Evolutionary conservation across 2,888 invertebrate genomes (phyloP).

Genomic region (Odontocerum albicorne): DNA sequence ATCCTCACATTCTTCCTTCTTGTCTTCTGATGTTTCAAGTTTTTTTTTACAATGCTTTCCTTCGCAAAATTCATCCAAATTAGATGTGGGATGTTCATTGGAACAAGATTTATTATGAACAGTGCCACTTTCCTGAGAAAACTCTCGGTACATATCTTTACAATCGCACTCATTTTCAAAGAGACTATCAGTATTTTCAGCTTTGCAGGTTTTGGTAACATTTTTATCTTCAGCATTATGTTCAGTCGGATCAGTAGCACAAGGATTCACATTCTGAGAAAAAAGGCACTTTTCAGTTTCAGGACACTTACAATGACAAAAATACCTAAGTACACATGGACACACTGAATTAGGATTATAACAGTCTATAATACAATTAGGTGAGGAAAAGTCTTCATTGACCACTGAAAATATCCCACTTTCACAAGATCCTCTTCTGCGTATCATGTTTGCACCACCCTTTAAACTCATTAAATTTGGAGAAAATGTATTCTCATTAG

Average conservation of each 20-base stretch:
- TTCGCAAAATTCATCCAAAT: conserved; percentile 2
- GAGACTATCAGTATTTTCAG: conserved; percentile 16
- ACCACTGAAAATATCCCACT: conserved; percentile 89
- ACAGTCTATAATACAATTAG: conserved; percentile 43
- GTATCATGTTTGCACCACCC: conserved; percentile 47
- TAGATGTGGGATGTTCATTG: conserved; percentile 2
- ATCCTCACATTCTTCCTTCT: conserved; percentile 10
- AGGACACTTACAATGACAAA: conserved; percentile 50
- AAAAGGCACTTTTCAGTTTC: conserved; percentile 34
- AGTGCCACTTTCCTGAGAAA: conserved; percentile 16
- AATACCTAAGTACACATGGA: conserved; percentile 51
- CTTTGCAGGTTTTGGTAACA: conserved; percentile 1
- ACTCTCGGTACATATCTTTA: conserved; percentile 18
- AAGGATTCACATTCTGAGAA: conserved; percentile 15
- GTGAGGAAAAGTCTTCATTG: conserved; percentile 70
- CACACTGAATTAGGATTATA: conserved; percentile 46
- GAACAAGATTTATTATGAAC: conserved; percentile 9
- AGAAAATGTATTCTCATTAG: conserved; percentile 36
- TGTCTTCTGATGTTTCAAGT: conserved; percentile 4
- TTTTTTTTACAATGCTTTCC: conserved; percentile 19
- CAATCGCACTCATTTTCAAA: conserved; percentile 29
- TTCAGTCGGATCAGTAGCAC: conserved; percentile 6
- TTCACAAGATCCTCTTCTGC: conserved; percentile 82
- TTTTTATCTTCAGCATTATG: conserved; percentile 4
- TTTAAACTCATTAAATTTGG: conserved; percentile 39